Evolutionary conservation across 2,113 vertebrate genomes (phyloP), one percentile per base, ranked within the genome.

Genomic region (Ictalurus punctatus): DNA sequence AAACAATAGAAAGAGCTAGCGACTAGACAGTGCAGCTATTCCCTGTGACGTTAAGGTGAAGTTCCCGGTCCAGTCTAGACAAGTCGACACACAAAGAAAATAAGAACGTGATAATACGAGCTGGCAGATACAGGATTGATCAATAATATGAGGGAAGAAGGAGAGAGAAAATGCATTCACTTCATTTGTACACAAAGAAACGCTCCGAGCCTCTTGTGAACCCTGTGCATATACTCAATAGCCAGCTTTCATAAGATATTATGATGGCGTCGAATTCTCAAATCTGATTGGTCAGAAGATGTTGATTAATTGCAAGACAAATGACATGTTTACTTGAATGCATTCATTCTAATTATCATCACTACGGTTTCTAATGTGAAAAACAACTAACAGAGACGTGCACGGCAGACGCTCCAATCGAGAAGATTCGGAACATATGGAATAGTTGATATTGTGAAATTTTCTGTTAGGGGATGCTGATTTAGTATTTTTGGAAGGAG

Each of bases 1-100:
- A 94, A 81, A 40, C 13, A 94, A 93, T 93, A 93, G 92, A 91
- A 94, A 93, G 91, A 94, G 93, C 92, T 94, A 93, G 88, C 90
- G 92, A 91, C 86, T 79, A 85, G 69, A 93, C 92, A 89, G 93
- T 90, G 90, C 90, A 88, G 92, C 92, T 91, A 88, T 89, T 90
- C 86, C 52, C 83, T 85, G 85, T 90, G 67, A 37, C 17, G 7
- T 58, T 87, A 86, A 84, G 23, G 27, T 83, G 21, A 86, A 40
- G 40, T 56, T 80, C 34, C 23, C 40, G 59, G 80, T 84, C 82
- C 67, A 78, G 78, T 59, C 65, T 81, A 86, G 63, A 84, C 71
- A 84, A 88, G 58, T 16, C 63, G 12, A 87, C 40, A 81, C 54
- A 65, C 40, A 83, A 52, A 16, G 85, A 27, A 61, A 65, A 48